Conservation (phyloP, 2,113 vertebrate genomes). For the Crotalus tigris region DNA sequence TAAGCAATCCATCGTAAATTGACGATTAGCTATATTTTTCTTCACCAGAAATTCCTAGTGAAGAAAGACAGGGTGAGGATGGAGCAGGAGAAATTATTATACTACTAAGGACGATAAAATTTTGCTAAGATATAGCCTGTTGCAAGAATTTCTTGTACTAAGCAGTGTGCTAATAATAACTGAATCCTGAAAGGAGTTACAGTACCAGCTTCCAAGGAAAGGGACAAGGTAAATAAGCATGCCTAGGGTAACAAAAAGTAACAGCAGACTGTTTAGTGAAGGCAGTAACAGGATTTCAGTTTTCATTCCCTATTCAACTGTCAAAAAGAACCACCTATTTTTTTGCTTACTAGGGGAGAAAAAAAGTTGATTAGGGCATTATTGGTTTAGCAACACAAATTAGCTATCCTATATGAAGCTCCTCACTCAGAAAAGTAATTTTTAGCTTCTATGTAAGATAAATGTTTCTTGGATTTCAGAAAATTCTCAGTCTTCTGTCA, state of each 20-base stretch:
- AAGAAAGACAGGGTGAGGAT: neutral
- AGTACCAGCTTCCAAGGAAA: neutral
- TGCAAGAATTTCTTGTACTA: neutral
- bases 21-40: neutral
- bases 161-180: neutral
- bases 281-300: neutral
- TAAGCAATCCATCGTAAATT: neutral
- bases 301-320: neutral
- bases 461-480: neutral
- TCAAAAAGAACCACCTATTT: neutral
- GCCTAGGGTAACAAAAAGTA: neutral
- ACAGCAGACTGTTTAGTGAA: neutral
- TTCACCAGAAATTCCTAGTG: neutral
- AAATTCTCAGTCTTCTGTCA: neutral
- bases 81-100: neutral
- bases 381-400: neutral
- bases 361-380: neutral
- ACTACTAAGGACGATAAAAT: neutral
- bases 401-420: neutral
- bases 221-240: neutral
- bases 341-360: neutral
- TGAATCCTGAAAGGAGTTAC: neutral
- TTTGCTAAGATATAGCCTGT: neutral
- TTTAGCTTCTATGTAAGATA: neutral
- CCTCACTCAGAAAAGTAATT: neutral